A percentile compares a stretch with the other conserved stretches of the same genome.
Evolutionary conservation across 2,888 invertebrate genomes (phyloP).

Genomic region (Nomada lathburiana): DNA sequence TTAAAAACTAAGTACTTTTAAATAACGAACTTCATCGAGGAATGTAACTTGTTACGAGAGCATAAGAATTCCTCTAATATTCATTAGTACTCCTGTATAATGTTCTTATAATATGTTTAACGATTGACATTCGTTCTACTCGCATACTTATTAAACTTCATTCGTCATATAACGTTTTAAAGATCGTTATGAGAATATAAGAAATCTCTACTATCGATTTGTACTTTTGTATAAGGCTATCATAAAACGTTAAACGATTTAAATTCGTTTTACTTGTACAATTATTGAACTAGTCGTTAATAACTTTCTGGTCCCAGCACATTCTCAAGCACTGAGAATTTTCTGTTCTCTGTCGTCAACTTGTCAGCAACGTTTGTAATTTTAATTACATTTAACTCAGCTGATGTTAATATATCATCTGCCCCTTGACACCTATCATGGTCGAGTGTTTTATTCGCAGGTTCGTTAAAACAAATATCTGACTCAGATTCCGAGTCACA

Average conservation of each 20-base stretch:
- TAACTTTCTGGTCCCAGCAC: constrained; percentile 67
- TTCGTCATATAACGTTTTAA: not conserved
- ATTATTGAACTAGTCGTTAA: constrained; percentile 26
- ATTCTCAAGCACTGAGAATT: constrained; percentile 60
- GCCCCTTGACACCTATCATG: not conserved
- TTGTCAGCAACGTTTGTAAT: constrained; percentile 2
- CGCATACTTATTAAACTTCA: not conserved
- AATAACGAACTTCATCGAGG: not conserved
- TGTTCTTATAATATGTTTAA: no score
- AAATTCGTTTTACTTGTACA: not conserved
- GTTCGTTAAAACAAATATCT: constrained; percentile 44
- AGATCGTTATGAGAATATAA: no score
- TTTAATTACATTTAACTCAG: constrained; percentile 12
- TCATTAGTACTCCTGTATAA: no score
- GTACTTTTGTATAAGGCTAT: constrained; percentile 23
- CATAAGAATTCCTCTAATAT: no score
- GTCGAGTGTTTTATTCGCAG: constrained; percentile 16
- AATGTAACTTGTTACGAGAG: no score
- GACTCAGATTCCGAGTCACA: constrained; percentile 11
- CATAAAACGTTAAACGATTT: not conserved
- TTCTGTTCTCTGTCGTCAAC: constrained; percentile 14
- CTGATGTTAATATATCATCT: not conserved
- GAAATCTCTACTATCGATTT: not conserved
- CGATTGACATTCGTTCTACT: no score
- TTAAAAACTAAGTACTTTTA: constrained; percentile 31